Conservation (phyloP, 2,888 invertebrate genomes). For the Amblyteles armatorius region DNA sequence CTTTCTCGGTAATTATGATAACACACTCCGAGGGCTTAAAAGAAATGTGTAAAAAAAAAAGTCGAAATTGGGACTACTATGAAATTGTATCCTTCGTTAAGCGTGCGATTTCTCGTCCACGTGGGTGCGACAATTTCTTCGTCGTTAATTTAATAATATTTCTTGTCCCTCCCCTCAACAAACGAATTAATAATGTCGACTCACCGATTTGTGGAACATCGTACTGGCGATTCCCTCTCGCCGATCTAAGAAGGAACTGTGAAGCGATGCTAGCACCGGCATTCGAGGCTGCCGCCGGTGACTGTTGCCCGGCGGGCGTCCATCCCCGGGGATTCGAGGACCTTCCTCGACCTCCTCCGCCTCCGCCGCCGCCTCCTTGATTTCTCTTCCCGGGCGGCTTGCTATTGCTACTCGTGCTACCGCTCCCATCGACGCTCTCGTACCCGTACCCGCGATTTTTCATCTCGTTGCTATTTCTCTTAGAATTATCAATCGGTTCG, state of each 20-base stretch:
- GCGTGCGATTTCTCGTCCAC: too few species aligned
- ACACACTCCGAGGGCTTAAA: not conserved
- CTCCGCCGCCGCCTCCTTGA: slow-evolving; percentile 31
- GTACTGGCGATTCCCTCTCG: slow-evolving; percentile 89
- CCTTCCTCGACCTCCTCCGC: slow-evolving; percentile 81
- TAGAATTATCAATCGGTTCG: slow-evolving; percentile 34
- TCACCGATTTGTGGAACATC: slow-evolving; percentile 95
- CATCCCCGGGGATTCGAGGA: slow-evolving; percentile 68
- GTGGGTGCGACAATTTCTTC: too few species aligned
- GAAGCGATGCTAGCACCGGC: slow-evolving; percentile 87
- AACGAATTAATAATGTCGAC: slow-evolving; percentile 63
- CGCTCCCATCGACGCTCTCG: slow-evolving; percentile 9
- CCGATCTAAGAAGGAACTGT: slow-evolving; percentile 92
- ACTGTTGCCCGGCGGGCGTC: slow-evolving; percentile 78
- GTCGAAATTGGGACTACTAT: too few species aligned
- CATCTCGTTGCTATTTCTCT: slow-evolving; percentile 48
- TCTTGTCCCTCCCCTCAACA: too few species aligned
- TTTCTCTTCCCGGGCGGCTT: slow-evolving; percentile 49
- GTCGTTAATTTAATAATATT: too few species aligned
- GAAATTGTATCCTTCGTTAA: too few species aligned
- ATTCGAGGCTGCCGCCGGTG: slow-evolving; percentile 65
- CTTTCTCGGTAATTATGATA: not conserved
- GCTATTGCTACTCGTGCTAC: slow-evolving; percentile 29
- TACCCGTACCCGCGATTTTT: slow-evolving; percentile 58
- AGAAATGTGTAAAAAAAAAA: not conserved